Evolutionary conservation across 2,888 invertebrate genomes (phyloP).

Genomic region (Choristoneura rosaceana): DNA sequence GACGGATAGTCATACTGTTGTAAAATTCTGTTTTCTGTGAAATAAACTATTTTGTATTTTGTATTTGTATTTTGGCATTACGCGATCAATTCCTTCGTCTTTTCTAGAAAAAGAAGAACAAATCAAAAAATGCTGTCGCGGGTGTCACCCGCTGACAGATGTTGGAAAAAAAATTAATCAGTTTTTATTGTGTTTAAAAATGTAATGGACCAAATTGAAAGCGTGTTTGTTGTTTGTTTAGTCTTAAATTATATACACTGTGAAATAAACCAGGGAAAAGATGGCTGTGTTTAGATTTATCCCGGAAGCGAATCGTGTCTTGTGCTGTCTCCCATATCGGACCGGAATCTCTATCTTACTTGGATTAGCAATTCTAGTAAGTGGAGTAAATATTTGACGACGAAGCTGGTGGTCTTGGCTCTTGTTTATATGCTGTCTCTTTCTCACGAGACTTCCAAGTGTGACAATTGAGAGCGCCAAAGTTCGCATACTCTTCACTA

Average conservation of each 20-base stretch:
- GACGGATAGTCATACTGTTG: too few species aligned
- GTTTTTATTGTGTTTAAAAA: neutral
- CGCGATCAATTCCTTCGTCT: neutral
- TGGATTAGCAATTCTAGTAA: neutral
- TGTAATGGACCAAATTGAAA: conserved; percentile 4
- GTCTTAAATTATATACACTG: neutral
- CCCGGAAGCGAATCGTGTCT: neutral
- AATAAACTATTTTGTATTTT: too few species aligned
- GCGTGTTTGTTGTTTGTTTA: conserved; percentile 7
- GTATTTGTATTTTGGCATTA: neutral
- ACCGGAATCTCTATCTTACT: neutral
- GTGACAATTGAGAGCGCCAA: too few species aligned
- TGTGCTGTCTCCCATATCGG: neutral
- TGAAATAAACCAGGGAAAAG: neutral
- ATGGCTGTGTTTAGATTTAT: neutral
- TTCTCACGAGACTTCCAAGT: too few species aligned
- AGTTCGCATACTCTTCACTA: too few species aligned
- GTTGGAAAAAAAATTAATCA: conserved; percentile 5
- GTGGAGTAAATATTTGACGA: neutral
- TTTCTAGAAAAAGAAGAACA: neutral
- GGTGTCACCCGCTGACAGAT: conserved; percentile 4
- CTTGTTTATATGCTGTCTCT: too few species aligned
- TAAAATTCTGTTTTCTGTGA: too few species aligned
- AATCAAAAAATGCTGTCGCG: neutral
- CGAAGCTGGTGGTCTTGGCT: too few species aligned